Evolutionary conservation across 2,888 invertebrate species (phyloP).

Genomic region (Drosophila mulleri): DNA sequence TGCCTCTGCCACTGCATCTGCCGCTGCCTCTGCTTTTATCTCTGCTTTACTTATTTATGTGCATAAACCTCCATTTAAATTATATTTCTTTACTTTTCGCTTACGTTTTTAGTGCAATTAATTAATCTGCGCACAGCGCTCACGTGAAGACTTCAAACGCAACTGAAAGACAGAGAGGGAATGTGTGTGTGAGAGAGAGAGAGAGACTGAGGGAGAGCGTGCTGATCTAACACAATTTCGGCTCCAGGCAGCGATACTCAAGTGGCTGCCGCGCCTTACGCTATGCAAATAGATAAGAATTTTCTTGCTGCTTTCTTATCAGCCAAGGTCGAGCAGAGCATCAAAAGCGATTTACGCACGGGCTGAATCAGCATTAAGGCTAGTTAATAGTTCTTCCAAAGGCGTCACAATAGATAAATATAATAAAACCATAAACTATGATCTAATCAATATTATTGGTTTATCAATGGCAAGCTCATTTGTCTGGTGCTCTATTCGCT

Average conservation of each 20-base stretch:
- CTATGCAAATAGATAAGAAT: constrained; percentile 40
- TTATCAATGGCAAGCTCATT: neutral
- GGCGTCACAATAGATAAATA: neutral
- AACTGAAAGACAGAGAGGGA: neutral
- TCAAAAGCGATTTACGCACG: neutral
- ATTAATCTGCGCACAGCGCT: constrained; percentile 24
- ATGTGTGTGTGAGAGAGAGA: too few relatives aligned
- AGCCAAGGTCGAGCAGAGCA: constrained; percentile 8
- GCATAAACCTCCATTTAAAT: constrained; percentile 47
- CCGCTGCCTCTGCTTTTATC: neutral
- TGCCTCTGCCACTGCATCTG: neutral
- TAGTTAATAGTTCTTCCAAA: neutral
- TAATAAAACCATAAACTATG: neutral
- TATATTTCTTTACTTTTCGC: neutral
- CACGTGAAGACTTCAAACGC: constrained; percentile 12
- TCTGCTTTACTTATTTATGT: constrained; percentile 38
- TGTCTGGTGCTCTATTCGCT: neutral
- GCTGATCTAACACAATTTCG: neutral
- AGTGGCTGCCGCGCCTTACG: neutral
- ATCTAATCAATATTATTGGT: neutral
- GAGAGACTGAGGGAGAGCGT: too few relatives aligned
- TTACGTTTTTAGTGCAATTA: constrained; percentile 33
- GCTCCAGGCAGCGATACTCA: neutral
- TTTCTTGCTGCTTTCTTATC: neutral
- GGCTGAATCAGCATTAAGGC: neutral